phyloP scores from a whole-genome alignment of 2,113 vertebrate species.

The Hepsetus odoe region DNA sequence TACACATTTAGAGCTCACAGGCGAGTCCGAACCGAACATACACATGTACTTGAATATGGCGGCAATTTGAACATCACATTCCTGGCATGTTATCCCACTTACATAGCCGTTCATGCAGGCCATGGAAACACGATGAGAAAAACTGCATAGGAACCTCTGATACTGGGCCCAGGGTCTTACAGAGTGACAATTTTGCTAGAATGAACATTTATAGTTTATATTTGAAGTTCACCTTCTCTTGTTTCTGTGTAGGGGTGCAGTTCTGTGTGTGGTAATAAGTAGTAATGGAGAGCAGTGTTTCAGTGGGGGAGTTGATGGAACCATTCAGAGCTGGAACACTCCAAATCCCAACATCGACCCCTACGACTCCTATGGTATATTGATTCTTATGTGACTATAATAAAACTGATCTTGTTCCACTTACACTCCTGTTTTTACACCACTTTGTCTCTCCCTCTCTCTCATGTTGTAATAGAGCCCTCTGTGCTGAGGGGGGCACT shows the following conservation, averaged over 20 bases:
- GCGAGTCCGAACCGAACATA: conserved; percentile 63
- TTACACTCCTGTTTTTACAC: neutral
- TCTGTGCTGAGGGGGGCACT: conserved; percentile 88
- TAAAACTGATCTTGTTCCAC: neutral
- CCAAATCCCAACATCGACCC: conserved; percentile 95
- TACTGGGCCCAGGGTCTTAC: neutral
- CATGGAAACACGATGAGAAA: too few species aligned
- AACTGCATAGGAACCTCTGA: too few species aligned
- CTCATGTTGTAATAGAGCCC: conserved; percentile 77
- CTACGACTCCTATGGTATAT: conserved; percentile 93
- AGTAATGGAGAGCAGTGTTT: conserved; percentile 95
- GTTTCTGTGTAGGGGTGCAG: conserved; percentile 85
- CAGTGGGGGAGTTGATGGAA: conserved; percentile 91
- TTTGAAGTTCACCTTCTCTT: neutral
- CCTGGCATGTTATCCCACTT: too few species aligned
- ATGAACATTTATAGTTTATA: neutral
- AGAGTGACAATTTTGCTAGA: neutral
- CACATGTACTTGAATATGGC: neutral
- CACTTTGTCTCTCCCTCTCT: neutral
- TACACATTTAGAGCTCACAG: conserved; percentile 98
- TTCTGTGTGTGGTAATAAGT: conserved; percentile 97
- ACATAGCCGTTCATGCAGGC: too few species aligned
- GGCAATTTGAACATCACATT: too few species aligned
- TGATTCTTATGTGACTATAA: neutral
- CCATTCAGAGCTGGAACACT: conserved; percentile 96